Conservation (phyloP, 2,797 vertebrate genomes). For the Mormyrops boulengeri region DNA sequence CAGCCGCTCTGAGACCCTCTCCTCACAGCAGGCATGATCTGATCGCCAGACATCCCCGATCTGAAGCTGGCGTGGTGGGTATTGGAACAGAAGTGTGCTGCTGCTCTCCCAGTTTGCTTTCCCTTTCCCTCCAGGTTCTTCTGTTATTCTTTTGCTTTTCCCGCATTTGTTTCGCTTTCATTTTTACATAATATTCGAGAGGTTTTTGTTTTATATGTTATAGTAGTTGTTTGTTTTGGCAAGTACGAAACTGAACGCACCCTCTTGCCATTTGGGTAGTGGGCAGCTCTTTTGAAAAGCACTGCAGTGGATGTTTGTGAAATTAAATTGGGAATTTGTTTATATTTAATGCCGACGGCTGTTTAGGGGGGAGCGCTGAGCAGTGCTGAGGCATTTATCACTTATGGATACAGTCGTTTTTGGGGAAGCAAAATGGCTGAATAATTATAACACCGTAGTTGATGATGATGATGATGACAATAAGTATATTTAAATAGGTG, state of each 20-base stretch:
- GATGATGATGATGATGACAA: not conserved
- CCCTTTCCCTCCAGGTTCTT: not conserved
- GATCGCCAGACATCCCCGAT: not conserved
- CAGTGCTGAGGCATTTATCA: not conserved
- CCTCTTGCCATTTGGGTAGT: not conserved
- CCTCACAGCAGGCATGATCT: constrained; percentile 1
- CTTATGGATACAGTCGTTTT: not conserved
- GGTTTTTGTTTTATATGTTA: not conserved
- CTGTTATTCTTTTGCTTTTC: not conserved
- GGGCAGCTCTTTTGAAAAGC: not conserved
- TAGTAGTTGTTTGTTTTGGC: not conserved
- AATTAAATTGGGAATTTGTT: not conserved
- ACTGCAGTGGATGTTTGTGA: not conserved
- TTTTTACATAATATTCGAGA: not conserved
- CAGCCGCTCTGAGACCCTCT: not conserved
- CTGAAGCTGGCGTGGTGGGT: not conserved
- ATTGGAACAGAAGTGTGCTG: not conserved
- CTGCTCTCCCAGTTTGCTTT: not conserved
- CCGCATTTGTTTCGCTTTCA: not conserved
- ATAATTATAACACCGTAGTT: not conserved
- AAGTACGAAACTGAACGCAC: not conserved
- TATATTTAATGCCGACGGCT: not conserved
- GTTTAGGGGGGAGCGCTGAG: not conserved
- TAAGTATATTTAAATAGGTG: not conserved
- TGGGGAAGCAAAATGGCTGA: not conserved